Evolutionary conservation across 2,797 vertebrate species (phyloP).

Genomic region (Sebastolobus altivelis): DNA sequence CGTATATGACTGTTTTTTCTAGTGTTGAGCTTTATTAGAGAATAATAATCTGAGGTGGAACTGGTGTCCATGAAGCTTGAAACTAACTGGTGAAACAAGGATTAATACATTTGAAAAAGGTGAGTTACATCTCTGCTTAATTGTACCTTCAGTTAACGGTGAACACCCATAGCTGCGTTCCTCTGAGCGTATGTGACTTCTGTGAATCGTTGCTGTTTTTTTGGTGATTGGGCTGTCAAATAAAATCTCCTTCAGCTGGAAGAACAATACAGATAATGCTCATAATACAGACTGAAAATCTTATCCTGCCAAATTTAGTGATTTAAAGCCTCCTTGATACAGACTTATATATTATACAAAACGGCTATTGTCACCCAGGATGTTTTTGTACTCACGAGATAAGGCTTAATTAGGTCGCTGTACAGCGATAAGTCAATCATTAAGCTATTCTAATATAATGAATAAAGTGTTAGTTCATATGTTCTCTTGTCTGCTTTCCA

Average conservation of each 20-base stretch:
- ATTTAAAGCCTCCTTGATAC: not conserved
- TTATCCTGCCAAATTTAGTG: not conserved
- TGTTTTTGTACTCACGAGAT: not conserved
- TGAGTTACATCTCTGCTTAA: constrained; percentile 57
- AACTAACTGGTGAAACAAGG: constrained; percentile 42
- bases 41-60: constrained; percentile 21
- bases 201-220: not conserved
- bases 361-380: not conserved
- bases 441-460: not conserved
- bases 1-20: constrained; percentile 13
- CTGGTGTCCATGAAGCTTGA: constrained; percentile 48
- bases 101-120: constrained; percentile 60
- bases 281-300: not conserved
- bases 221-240: not conserved
- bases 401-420: not conserved
- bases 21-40: constrained; percentile 32
- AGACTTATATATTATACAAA: not conserved
- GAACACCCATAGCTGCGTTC: not conserved
- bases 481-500: constrained; percentile 13
- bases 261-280: not conserved
- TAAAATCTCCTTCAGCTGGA: not conserved
- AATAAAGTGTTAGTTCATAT: constrained; percentile 23
- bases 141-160: constrained; percentile 36
- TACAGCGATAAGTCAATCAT: not conserved
- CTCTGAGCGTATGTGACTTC: not conserved